Base-by-base conservation (phyloP, 1,140 invertebrate species). In the Bombus waltoni region DNA sequence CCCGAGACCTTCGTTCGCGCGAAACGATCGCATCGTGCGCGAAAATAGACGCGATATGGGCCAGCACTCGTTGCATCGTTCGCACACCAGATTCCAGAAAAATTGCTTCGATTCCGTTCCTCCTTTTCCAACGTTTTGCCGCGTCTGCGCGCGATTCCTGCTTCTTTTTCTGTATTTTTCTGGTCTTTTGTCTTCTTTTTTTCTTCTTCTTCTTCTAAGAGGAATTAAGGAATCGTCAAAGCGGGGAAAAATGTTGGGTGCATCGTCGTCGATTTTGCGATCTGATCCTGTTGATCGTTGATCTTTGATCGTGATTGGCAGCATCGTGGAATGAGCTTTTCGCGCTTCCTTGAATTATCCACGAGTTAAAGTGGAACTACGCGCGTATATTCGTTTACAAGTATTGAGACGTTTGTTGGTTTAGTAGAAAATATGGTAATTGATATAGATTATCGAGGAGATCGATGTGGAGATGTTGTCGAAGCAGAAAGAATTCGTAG, bases 1-100 rank as follows among this genome's bases (percentile, higher is more conserved):
- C 40, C 1, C 47, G 22, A 65, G 66, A 79, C 65, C 59, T 53
- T 76, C 73, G 35, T 8, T 57, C 32, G 65, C 62, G 47, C 53
- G 78, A 81, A 85, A 83, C 76, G 83, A 83, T 86, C 81, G 83
- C 74, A 68, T 78, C 79, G 65, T 72, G 66, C 65, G 86, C 53
- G 76, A 84, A 84, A 84, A 84, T 84, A 84, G 75, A 84, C 73
- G 53, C 80, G 72, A 75, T 75, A 65, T 42, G 73, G 42, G 40
- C 25, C 59, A 66, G n/a, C 11, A 62, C 28, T n/a, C 59, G 59
- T 28, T 13, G 28, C 59, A n/a, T 0, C 59, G 59, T 62, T 1
- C 11, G n/a, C 59, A 62, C 59, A n/a, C 59, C 28, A 53, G 6
- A 53, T 13, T 13, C 10, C 28, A 62, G 11, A 62, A 62, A 62